Evolutionary conservation across 2,888 invertebrate genomes (phyloP), one percentile per base, ranked within the genome.

Genomic region (Noctua janthina): DNA sequence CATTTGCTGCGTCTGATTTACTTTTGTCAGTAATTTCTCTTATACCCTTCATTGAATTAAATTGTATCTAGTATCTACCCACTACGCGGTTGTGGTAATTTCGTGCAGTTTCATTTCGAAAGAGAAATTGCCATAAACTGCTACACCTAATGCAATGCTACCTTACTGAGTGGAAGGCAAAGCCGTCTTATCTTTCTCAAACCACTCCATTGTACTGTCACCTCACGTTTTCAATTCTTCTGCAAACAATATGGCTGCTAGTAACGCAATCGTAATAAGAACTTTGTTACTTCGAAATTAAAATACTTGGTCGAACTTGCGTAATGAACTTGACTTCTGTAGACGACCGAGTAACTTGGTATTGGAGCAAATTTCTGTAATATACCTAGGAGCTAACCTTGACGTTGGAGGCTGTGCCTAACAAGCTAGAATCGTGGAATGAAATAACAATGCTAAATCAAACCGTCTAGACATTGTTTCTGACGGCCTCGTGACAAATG

Each of bases 161-260:
- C 87, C 75, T 51, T 80, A 80, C 79, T 49, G 43, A 85, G 75
- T 74, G 54, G 72, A 81, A 78, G 88, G 77, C 66, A 72, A 66
- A 76, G 64, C 72, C 51, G 71, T 74, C 70, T 71, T 70, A 78
- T 88, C 79, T 78, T 69, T 76, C 76, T 78, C 69, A 71, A 87
- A 80, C 76, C 72, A 73, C 59, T 79, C 86, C 76, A 86, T 82
- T 87, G 88, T 88, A 78, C 73, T 87, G 88, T 86, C 88, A 70
- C 76, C 78, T 81, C 77, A 88, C 79, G 86, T 74, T 81, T 83
- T 72, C 79, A 86, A 88, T 88, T 86, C 87, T 83, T 81, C 84
- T 84, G 43, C 71, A 85, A 79, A 85, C 88, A 82, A 82, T 87
- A 86, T 78, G 64, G 73, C 71, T 78, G 72, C 75, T 62, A 78